Evolutionary conservation across 2,888 invertebrate species (phyloP).

Genomic region (Glaucopsyche alexis): DNA sequence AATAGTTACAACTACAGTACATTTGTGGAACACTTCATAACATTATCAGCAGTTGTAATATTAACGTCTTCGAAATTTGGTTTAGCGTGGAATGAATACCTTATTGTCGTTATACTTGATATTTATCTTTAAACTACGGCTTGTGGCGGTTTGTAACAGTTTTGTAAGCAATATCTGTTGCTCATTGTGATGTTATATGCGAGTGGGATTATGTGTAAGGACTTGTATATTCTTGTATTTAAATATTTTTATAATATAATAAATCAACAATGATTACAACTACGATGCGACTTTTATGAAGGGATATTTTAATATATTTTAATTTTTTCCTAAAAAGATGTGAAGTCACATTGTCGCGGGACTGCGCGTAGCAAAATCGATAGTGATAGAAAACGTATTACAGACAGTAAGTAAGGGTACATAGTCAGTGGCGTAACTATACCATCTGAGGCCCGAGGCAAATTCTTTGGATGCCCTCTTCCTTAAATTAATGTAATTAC

Average conservation of each 20-base stretch:
- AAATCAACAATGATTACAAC: slow-evolving; percentile 1
- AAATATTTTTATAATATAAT: slow-evolving; percentile 23
- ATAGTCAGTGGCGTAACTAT: no score
- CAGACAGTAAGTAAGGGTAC: not conserved
- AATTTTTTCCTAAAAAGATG: slow-evolving; percentile 1
- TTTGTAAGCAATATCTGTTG: slow-evolving; percentile 20
- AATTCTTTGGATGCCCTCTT: no score
- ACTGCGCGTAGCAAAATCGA: not conserved
- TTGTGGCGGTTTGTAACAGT: not conserved
- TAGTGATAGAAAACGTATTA: not conserved
- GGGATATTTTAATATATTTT: not conserved
- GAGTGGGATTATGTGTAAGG: slow-evolving; percentile 22
- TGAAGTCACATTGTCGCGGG: not conserved
- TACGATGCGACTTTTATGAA: slow-evolving; percentile 20
- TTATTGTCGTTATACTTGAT: not conserved
- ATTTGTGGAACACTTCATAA: not conserved
- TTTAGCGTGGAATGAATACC: not conserved
- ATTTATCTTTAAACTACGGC: not conserved
- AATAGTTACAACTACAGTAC: not conserved
- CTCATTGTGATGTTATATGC: slow-evolving; percentile 17
- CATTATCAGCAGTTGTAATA: not conserved
- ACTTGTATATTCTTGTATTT: slow-evolving; percentile 29
- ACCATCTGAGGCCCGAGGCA: no score
- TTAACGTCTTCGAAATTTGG: not conserved
- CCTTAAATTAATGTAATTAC: no score